These are phyloP conservation scores for Chiloscyllium punctatum DNA, from an alignment of 2,797 vertebrate species.

Conservation along the genomic window DNA sequence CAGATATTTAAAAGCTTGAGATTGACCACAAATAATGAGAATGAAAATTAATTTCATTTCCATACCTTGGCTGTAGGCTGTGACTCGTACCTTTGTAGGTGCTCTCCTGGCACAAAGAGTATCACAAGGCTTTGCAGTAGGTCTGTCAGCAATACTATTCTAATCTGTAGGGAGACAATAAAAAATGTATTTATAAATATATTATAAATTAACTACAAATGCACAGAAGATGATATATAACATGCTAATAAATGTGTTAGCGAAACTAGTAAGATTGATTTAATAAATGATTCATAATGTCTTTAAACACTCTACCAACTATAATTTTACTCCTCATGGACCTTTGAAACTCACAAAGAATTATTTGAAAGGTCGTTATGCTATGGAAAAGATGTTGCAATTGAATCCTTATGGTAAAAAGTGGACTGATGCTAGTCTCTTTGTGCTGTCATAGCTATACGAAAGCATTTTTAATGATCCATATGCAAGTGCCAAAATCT, in stretches of 20 bases:
- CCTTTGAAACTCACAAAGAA: neutral
- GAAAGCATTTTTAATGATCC: neutral
- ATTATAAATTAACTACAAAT: constrained; percentile 19
- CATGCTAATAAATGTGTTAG: neutral
- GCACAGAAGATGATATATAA: constrained; percentile 25
- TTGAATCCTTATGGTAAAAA: neutral
- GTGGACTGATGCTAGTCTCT: neutral
- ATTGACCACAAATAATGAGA: neutral
- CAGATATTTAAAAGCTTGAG: neutral
- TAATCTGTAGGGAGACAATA: neutral
- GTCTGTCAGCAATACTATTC: neutral
- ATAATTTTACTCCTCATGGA: constrained; percentile 14
- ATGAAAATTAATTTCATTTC: neutral
- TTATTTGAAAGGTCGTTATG: neutral
- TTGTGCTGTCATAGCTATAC: neutral
- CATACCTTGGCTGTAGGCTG: neutral
- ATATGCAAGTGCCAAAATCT: neutral
- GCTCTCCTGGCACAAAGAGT: neutral
- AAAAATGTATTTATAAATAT: neutral
- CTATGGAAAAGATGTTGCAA: neutral
- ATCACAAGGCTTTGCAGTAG: neutral
- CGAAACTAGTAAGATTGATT: constrained; percentile 11
- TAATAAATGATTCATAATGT: constrained; percentile 7
- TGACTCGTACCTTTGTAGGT: neutral
- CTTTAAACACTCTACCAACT: neutral